Percentiles rank a stretch among this genome's conserved stretches.
phyloP scores from a whole-genome alignment of 2,888 invertebrate species.

The Alcis repandata region DNA sequence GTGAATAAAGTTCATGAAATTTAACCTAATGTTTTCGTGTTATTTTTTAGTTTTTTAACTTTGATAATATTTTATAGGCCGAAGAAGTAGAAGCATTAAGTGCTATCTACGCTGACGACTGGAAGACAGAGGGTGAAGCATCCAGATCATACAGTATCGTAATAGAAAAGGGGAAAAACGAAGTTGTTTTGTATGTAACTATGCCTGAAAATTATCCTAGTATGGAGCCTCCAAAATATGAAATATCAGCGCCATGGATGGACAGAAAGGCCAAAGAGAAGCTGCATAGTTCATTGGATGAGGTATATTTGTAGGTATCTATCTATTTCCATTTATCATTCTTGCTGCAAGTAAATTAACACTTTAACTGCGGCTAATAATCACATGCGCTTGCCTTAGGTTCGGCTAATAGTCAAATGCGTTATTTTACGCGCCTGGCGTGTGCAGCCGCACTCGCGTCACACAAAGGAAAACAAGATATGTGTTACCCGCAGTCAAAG shows the following conservation, averaged over 20 bases:
- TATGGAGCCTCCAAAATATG: slow-evolving; percentile 88
- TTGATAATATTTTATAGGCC: slow-evolving; percentile 63
- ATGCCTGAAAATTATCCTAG: slow-evolving; percentile 89
- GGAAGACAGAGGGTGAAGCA: slow-evolving; percentile 86
- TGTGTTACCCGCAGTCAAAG: too few species aligned
- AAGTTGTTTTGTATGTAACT: slow-evolving; percentile 88
- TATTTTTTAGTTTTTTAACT: slow-evolving; percentile 20
- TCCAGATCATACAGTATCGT: slow-evolving; percentile 87
- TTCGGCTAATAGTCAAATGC: too few species aligned
- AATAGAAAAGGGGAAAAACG: slow-evolving; percentile 78
- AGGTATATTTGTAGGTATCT: slow-evolving; percentile 89
- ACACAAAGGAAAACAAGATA: too few species aligned
- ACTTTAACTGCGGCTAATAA: too few species aligned
- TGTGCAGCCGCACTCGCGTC: too few species aligned
- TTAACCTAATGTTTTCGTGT: not conserved
- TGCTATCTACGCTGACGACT: slow-evolving; percentile 91
- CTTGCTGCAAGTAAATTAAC: not conserved
- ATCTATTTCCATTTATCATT: slow-evolving; percentile 3
- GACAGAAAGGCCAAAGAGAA: slow-evolving; percentile 85
- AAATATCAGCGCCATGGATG: slow-evolving; percentile 91
- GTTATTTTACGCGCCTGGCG: too few species aligned
- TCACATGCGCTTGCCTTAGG: too few species aligned
- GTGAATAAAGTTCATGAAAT: slow-evolving; percentile 39
- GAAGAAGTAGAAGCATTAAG: slow-evolving; percentile 91
- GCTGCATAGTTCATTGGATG: slow-evolving; percentile 86